Conservation (phyloP, 2,888 invertebrate species). For the Caenorhabditis zanzibari region DNA sequence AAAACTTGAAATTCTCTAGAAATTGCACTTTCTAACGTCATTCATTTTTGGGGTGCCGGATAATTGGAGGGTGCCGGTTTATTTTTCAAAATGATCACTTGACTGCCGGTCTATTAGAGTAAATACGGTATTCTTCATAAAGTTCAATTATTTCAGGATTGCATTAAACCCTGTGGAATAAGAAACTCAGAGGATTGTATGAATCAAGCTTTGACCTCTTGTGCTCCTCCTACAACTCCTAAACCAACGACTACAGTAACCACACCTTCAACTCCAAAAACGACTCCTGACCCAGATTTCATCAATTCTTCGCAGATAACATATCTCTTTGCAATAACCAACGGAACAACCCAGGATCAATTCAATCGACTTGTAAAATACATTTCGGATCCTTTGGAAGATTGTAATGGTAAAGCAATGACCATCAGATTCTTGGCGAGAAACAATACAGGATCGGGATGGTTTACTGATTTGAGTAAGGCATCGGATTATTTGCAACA, state of each 20-base stretch:
- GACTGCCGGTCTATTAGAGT: too few species aligned
- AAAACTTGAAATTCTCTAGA: too few species aligned
- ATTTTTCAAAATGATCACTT: too few species aligned
- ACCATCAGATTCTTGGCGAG: conserved; percentile 70
- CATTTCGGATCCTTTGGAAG: conserved; percentile 68
- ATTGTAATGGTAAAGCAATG: conserved; percentile 63
- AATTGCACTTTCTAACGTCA: too few species aligned
- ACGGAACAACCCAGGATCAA: conserved; percentile 66
- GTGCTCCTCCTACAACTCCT: conserved; percentile 60
- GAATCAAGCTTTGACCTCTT: conserved; percentile 28
- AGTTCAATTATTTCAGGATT: conserved; percentile 49
- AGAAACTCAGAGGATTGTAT: conserved; percentile 54
- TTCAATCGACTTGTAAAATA: conserved; percentile 69
- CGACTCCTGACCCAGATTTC: conserved; percentile 54
- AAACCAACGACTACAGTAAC: conserved; percentile 59
- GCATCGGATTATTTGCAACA: conserved; percentile 61
- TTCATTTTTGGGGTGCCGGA: too few species aligned
- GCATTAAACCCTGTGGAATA: conserved; percentile 73
- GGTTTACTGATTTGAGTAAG: conserved; percentile 67
- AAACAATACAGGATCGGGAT: conserved; percentile 68
- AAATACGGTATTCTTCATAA: neutral
- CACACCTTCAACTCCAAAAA: conserved; percentile 61
- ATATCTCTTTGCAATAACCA: conserved; percentile 74
- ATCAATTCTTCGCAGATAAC: conserved; percentile 70
- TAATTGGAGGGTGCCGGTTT: too few species aligned